A percentile compares a stretch with the other conserved stretches of the same genome.
Evolutionary conservation across 2,797 vertebrate species (phyloP).

Genomic region (Microtus californicus): DNA sequence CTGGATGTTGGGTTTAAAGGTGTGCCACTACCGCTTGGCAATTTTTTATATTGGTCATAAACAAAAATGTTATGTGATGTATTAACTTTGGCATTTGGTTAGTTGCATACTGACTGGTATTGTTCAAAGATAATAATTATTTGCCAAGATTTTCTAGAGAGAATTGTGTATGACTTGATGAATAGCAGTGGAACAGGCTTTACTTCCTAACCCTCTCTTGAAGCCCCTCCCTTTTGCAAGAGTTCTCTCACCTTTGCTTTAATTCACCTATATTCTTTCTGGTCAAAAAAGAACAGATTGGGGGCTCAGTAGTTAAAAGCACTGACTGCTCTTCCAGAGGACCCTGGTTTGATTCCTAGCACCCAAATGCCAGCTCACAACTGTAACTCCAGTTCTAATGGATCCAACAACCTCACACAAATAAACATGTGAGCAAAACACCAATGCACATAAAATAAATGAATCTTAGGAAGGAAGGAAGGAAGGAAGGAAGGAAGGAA

Average conservation of each 20-base stretch:
- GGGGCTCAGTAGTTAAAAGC: not conserved
- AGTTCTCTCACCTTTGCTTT: not conserved
- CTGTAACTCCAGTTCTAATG: not conserved
- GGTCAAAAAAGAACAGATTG: not conserved
- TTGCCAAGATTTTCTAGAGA: conserved; percentile 43
- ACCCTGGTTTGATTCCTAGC: not conserved
- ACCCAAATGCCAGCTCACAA: not conserved
- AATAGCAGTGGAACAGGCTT: not conserved
- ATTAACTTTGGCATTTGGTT: conserved; percentile 11
- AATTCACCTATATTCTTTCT: not conserved
- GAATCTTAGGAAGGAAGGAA: not conserved
- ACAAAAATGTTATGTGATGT: not conserved
- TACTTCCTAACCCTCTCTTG: not conserved
- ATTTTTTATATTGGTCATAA: not conserved
- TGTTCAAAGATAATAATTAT: not conserved
- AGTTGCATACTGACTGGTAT: not conserved
- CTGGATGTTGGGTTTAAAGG: not conserved
- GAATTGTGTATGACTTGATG: not conserved
- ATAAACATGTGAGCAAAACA: not conserved
- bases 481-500: no score
- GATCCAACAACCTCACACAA: not conserved
- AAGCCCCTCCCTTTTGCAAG: no score
- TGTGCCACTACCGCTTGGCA: not conserved
- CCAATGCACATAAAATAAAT: not conserved
- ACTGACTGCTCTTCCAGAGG: not conserved